Percentiles rank a stretch among this genome's conserved stretches.
Conservation (phyloP, 2,888 invertebrate species). For the Epinotia nisella region DNA sequence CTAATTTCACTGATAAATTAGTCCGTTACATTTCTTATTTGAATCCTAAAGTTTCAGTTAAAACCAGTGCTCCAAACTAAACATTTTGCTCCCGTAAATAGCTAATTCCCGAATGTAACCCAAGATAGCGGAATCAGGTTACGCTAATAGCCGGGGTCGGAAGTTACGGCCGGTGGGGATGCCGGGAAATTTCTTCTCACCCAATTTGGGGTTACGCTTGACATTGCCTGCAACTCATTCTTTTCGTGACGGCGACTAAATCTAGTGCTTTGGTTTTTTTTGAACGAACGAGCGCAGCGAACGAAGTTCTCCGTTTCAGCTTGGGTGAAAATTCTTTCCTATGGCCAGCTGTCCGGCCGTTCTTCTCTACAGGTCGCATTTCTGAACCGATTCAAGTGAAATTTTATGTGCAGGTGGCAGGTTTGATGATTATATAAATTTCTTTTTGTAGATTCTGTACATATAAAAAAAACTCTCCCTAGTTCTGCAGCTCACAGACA, state of each 20-base stretch:
- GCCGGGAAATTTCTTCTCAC: slow-evolving; percentile 32
- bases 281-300: too few species aligned
- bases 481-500: too few species aligned
- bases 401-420: too few species aligned
- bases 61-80: background rate
- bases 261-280: background rate
- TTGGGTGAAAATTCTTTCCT: too few species aligned
- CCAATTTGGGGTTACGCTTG: slow-evolving; percentile 25
- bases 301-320: too few species aligned
- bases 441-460: too few species aligned
- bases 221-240: slow-evolving; percentile 4
- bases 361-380: too few species aligned
- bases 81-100: slow-evolving; percentile 43
- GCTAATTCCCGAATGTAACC: slow-evolving; percentile 33
- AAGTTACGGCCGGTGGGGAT: slow-evolving; percentile 12
- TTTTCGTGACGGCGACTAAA: background rate
- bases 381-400: too few species aligned
- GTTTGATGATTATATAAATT: too few species aligned
- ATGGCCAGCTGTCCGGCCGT: too few species aligned
- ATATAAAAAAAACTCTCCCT: too few species aligned
- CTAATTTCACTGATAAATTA: background rate
- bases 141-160: slow-evolving; percentile 43
- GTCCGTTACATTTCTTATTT: background rate
- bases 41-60: background rate
- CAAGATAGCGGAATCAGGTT: slow-evolving; percentile 37